phyloP scores from a whole-genome alignment of 2,888 invertebrate genomes.

The Hedychridium roseum region DNA sequence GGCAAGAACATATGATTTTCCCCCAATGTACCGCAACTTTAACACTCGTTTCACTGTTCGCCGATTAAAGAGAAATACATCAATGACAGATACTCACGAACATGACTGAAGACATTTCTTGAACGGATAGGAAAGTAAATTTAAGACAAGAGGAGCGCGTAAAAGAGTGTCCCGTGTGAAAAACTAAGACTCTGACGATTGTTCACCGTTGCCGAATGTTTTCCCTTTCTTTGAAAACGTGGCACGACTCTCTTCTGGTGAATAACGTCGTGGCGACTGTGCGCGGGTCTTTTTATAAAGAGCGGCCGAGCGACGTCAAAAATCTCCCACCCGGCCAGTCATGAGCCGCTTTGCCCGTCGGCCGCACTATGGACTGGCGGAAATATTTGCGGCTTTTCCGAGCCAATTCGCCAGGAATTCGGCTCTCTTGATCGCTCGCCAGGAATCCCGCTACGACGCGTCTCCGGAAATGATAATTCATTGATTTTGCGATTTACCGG shows the following conservation, averaged over 20 bases:
- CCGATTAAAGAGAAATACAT: constrained; percentile 1
- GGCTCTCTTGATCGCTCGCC: constrained; percentile 48
- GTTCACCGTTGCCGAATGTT: not conserved
- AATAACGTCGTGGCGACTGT: constrained; percentile 49
- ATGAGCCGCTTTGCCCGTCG: constrained; percentile 11
- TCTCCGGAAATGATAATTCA: constrained; percentile 50
- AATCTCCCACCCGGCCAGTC: constrained; percentile 40
- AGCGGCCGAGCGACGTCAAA: constrained; percentile 42
- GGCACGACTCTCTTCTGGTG: constrained; percentile 42
- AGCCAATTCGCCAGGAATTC: constrained; percentile 47
- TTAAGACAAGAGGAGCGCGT: not conserved
- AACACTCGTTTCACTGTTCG: not conserved
- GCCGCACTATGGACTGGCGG: constrained; percentile 31
- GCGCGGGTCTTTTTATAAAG: constrained; percentile 56
- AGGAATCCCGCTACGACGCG: constrained; percentile 33
- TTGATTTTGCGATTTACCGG: constrained; percentile 25
- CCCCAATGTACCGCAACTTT: constrained; percentile 14
- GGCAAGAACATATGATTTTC: constrained; percentile 42
- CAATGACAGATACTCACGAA: constrained; percentile 45
- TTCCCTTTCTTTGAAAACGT: not conserved
- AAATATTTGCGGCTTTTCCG: constrained; percentile 48
- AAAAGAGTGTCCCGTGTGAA: not conserved
- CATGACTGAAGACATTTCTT: constrained; percentile 51
- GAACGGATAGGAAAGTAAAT: not conserved
- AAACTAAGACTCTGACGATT: constrained; percentile 36